phyloP scores from a whole-genome alignment of 2,888 invertebrate species.

The Trichopoda pennipes region DNA sequence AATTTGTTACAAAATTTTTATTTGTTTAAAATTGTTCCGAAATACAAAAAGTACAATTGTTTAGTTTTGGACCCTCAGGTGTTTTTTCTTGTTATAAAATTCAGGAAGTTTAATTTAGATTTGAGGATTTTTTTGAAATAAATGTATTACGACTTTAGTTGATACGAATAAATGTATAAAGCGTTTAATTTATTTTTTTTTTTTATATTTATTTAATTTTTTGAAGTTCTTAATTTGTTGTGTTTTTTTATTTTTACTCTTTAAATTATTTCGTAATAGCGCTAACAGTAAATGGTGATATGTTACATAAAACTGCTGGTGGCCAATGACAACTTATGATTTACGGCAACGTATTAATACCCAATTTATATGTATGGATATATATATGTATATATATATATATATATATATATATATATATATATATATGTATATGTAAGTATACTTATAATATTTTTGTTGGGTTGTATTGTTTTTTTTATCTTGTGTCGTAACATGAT shows the following conservation, averaged over 20 bases:
- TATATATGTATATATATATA: neutral
- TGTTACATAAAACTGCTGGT: constrained; percentile 37
- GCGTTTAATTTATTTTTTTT: constrained; percentile 9
- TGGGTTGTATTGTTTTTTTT: constrained; percentile 16
- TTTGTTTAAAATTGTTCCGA: neutral
- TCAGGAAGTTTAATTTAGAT: constrained; percentile 11
- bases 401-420: neutral
- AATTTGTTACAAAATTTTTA: constrained; percentile 21
- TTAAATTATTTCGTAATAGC: neutral
- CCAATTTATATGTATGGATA: neutral
- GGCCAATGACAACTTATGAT: constrained; percentile 22
- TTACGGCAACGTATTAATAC: constrained; percentile 20
- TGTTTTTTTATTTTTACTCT: constrained; percentile 11
- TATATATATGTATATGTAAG: neutral
- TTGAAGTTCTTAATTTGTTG: constrained; percentile 27
- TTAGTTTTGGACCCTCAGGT: constrained; percentile 25
- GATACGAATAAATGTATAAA: constrained; percentile 9
- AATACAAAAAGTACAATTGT: constrained; percentile 16
- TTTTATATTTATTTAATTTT: constrained; percentile 5
- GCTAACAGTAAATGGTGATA: neutral
- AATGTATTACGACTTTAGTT: neutral
- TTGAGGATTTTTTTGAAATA: constrained; percentile 16
- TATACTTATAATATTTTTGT: neutral
- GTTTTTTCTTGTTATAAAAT: constrained; percentile 3
- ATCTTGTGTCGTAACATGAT: constrained; percentile 52